phyloP scores from a whole-genome alignment of 2,888 invertebrate species.

The Synanthedon formicaeformis region DNA sequence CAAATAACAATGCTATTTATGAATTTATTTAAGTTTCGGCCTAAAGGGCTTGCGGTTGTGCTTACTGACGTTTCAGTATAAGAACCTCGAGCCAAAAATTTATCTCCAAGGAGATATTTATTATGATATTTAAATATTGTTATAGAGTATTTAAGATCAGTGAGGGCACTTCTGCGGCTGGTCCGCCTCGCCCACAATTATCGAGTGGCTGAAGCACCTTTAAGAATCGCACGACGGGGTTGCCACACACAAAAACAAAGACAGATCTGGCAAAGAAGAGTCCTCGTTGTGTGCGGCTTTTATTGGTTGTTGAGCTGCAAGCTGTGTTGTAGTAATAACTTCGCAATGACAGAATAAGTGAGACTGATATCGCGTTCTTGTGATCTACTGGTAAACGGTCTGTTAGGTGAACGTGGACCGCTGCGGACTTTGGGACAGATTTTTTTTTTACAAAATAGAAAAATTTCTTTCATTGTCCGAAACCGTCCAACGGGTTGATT shows the following conservation, averaged over 20 bases:
- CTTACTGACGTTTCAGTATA: conserved; percentile 25
- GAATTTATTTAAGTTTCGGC: conserved; percentile 39
- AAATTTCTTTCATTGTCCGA: conserved; percentile 3
- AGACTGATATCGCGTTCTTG: conserved; percentile 65
- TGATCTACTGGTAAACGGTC: conserved; percentile 36
- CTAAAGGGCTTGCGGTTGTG: conserved; percentile 33
- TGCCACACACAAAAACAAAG: too few species aligned
- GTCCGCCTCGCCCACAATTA: conserved; percentile 39
- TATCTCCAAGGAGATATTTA: conserved; percentile 36
- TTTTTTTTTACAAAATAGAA: conserved; percentile 6
- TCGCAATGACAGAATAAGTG: conserved; percentile 67
- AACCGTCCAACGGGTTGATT: conserved; percentile 9
- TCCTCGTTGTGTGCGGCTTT: conserved; percentile 28
- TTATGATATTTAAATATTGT: conserved; percentile 4
- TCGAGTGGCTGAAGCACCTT: conserved; percentile 25
- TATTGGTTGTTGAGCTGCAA: conserved; percentile 30
- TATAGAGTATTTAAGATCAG: conserved; percentile 36
- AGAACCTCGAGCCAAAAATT: conserved; percentile 29
- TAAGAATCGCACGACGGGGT: conserved; percentile 26
- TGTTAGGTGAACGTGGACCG: conserved; percentile 17
- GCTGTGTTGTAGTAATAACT: conserved; percentile 57
- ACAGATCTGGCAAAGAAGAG: not conserved
- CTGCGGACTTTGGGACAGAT: conserved; percentile 7
- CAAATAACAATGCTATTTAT: conserved; percentile 31
- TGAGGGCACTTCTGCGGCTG: conserved; percentile 41